phyloP scores from a whole-genome alignment of 2,113 vertebrate species.

The Pterocles orientalis region DNA sequence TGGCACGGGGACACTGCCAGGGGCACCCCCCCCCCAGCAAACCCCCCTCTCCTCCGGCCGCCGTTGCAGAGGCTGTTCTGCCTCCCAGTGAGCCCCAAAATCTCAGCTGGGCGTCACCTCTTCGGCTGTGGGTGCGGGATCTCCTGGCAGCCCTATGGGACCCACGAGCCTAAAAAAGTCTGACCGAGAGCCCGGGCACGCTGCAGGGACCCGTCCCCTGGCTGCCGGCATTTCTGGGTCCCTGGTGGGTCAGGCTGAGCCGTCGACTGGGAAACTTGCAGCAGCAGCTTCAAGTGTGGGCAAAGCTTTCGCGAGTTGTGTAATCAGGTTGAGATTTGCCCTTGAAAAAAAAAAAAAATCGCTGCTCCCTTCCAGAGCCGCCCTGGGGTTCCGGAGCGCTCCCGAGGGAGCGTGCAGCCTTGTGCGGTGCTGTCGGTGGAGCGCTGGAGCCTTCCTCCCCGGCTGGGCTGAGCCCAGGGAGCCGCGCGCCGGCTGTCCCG shows the following conservation, averaged over 20 bases:
- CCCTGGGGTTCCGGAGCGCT: fast-evolving
- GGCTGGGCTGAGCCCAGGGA: not conserved
- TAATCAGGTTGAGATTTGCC: not conserved
- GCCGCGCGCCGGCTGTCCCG: not conserved
- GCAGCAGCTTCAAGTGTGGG: not conserved
- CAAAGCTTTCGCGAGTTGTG: not conserved
- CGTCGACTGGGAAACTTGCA: not conserved
- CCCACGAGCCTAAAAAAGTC: not conserved
- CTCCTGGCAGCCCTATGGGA: not conserved
- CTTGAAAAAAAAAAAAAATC: not conserved
- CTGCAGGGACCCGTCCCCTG: not conserved
- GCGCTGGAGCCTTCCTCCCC: not conserved
- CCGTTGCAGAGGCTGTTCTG: not conserved
- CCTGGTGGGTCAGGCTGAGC: not conserved
- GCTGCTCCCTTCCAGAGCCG: not conserved
- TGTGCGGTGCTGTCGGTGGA: fast-evolving
- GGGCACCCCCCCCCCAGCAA: not conserved
- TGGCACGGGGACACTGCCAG: not conserved
- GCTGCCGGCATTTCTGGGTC: not conserved
- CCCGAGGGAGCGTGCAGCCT: not conserved
- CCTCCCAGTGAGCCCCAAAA: not conserved
- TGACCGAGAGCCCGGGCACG: fast-evolving
- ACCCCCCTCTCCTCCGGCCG: not conserved
- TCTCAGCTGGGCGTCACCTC: not conserved
- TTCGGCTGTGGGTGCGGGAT: not conserved